Evolutionary conservation across 30 jellyfish, hydroid and myxozoan species (phyloP).

Genomic region (Hydractinia symbiolongicarpus): DNA sequence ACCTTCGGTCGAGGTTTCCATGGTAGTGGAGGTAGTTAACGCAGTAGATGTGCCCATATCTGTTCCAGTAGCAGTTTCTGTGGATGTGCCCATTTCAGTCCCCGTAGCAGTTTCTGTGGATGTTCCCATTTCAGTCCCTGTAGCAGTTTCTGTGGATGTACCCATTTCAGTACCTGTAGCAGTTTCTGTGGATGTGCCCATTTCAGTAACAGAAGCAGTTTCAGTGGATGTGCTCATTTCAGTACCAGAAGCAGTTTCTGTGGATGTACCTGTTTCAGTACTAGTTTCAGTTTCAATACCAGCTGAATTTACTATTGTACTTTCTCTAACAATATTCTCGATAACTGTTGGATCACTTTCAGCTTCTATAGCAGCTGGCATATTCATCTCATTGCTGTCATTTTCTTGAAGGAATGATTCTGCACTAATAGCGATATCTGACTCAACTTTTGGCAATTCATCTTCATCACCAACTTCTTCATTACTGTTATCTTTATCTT

Average conservation of each 20-base stretch:
- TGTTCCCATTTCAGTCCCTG: background rate
- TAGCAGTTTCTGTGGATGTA: background rate
- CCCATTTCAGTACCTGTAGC: background rate
- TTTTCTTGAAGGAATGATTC: slow-evolving; percentile 2
- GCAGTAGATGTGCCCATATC: background rate
- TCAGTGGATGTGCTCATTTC: background rate
- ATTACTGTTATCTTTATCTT: slow-evolving; percentile 29
- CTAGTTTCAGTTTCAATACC: slow-evolving; percentile 8
- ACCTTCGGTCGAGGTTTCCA: background rate
- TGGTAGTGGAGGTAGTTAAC: background rate
- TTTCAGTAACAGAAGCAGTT: background rate
- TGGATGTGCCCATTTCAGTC: background rate
- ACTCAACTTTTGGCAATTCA: background rate
- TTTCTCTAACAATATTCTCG: slow-evolving; percentile 9
- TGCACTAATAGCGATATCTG: background rate
- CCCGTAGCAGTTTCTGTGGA: background rate
- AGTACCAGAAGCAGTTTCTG: background rate
- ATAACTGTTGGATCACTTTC: slow-evolving; percentile 24
- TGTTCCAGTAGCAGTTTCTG: background rate
- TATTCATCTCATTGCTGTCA: background rate
- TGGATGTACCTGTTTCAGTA: background rate
- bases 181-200: background rate
- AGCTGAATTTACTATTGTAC: background rate
- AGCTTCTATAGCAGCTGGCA: slow-evolving; percentile 18
- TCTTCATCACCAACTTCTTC: slow-evolving; percentile 14